Percentiles rank a stretch among this genome's conserved stretches.
These are phyloP conservation scores for Rhinichthys klamathensis DNA, from an alignment of 2,113 vertebrate genomes.

Conservation along the genomic window DNA sequence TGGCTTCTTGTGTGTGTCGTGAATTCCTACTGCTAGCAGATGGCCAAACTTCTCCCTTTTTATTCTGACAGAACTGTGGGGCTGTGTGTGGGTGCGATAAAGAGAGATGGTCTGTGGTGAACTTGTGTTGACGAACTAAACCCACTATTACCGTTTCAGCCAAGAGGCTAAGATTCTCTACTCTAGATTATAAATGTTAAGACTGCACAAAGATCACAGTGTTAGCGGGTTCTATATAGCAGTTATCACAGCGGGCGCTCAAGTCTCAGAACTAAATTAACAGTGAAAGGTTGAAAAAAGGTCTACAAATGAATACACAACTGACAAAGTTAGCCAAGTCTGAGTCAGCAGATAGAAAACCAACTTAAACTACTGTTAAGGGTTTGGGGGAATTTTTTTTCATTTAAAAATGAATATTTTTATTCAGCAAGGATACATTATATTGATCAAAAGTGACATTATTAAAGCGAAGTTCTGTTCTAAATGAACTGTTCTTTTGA, in stretches of 20 bases:
- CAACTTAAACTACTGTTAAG: background rate
- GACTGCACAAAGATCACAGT: background rate
- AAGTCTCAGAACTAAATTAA: background rate
- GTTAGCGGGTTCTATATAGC: background rate
- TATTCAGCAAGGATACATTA: background rate
- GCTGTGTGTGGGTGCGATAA: slow-evolving; percentile 2
- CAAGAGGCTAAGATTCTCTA: background rate
- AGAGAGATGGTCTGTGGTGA: slow-evolving; percentile 48
- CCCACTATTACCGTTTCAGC: slow-evolving; percentile 57
- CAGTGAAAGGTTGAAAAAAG: background rate
- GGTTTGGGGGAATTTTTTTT: no score
- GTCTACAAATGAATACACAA: background rate
- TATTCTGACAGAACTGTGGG: slow-evolving; percentile 27
- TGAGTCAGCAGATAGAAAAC: background rate
- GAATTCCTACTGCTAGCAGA: slow-evolving; percentile 72
- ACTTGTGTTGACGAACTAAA: slow-evolving; percentile 54
- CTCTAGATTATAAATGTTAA: slow-evolving; percentile 2
- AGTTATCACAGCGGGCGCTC: background rate
- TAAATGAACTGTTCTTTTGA: background rate
- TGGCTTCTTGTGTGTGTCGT: slow-evolving; percentile 70
- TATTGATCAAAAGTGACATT: background rate
- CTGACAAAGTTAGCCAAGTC: background rate
- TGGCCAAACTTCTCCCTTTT: slow-evolving; percentile 65
- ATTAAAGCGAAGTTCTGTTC: background rate
- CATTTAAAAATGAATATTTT: background rate